Evolutionary conservation across 2,113 vertebrate genomes (phyloP).

Genomic region (Lethenteron camtschaticum): DNA sequence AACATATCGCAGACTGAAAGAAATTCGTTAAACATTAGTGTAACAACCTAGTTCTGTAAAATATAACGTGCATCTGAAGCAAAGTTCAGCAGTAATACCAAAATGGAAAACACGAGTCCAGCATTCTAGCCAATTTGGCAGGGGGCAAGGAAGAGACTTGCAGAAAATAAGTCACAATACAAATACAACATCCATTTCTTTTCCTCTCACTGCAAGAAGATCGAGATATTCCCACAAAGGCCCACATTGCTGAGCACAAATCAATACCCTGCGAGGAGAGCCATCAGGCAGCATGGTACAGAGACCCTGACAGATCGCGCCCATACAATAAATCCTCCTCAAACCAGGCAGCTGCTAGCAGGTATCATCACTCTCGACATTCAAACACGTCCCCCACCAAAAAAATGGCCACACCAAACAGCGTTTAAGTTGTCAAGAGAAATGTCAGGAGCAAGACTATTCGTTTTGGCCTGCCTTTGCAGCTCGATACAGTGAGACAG

Average conservation of each 20-base stretch:
- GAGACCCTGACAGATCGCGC: not conserved
- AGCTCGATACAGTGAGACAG: constrained; percentile 4
- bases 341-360: constrained; percentile 4
- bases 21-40: too few species aligned
- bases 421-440: constrained; percentile 5
- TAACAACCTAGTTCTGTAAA: too few species aligned
- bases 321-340: constrained; percentile 5
- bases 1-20: too few species aligned
- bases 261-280: constrained; percentile 2
- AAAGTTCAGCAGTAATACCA: too few species aligned
- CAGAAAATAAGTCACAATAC: too few species aligned
- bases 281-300: not conserved
- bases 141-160: too few species aligned
- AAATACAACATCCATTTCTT: too few species aligned
- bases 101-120: too few species aligned
- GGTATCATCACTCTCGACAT: constrained; percentile 3
- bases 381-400: constrained; percentile 1
- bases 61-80: too few species aligned
- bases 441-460: constrained; percentile 2
- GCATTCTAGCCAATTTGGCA: too few species aligned
- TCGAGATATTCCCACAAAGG: constrained; percentile 5
- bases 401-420: constrained; percentile 6
- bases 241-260: not conserved
- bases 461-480: constrained; percentile 4
- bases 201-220: not conserved